Evolutionary conservation across 2,113 vertebrate genomes (phyloP).

Genomic region (Lipotes vexillifer): DNA sequence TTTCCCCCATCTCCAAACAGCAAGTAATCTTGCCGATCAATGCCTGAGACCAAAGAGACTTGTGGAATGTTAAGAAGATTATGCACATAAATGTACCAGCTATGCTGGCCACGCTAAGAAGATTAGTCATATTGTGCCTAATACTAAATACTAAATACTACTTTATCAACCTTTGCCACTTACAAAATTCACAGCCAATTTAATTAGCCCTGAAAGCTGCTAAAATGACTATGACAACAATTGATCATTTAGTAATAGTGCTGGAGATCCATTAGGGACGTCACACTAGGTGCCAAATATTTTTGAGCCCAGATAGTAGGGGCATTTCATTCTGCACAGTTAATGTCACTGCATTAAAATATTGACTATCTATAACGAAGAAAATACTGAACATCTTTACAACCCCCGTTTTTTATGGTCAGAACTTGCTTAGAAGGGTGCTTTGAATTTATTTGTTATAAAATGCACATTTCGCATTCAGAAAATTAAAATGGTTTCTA

Average conservation of each 20-base stretch:
- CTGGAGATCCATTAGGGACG: conserved; percentile 73
- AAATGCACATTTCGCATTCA: conserved; percentile 73
- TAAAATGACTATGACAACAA: conserved; percentile 75
- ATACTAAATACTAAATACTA: too few species aligned
- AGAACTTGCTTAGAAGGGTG: conserved; percentile 77
- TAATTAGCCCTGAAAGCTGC: conserved; percentile 82
- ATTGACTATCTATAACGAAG: conserved; percentile 70
- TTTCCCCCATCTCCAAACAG: conserved; percentile 27
- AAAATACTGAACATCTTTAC: conserved; percentile 77
- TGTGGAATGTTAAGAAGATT: conserved; percentile 72
- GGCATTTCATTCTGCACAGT: conserved; percentile 77
- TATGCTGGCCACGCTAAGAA: conserved; percentile 67
- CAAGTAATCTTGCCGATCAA: conserved; percentile 54
- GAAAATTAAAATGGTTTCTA: conserved; percentile 76
- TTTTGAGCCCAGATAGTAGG: conserved; percentile 70
- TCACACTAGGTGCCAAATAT: conserved; percentile 68
- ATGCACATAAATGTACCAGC: conserved; percentile 61
- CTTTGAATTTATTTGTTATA: conserved; percentile 74
- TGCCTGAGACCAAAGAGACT: conserved; percentile 62
- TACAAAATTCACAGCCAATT: conserved; percentile 81
- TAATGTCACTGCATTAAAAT: conserved; percentile 74
- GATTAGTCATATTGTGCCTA: conserved; percentile 32
- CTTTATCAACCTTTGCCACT: conserved; percentile 81
- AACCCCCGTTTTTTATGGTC: conserved; percentile 69
- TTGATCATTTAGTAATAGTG: conserved; percentile 79